These are phyloP conservation scores for Arnoldichthys spilopterus DNA, from an alignment of 2,797 vertebrate genomes.

Conservation along the genomic window DNA sequence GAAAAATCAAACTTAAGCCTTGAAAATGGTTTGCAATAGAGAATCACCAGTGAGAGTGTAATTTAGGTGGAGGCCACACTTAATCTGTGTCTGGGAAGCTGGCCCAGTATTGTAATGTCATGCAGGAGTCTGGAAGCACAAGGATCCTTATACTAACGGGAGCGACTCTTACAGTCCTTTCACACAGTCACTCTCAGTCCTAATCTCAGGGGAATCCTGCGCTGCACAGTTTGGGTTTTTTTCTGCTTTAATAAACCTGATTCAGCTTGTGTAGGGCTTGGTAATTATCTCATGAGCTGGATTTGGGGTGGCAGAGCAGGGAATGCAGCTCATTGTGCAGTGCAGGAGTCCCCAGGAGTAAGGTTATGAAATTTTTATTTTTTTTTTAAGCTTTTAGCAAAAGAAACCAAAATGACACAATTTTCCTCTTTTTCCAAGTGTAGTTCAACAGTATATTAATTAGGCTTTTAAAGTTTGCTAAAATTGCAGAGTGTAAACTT, in stretches of 20 bases:
- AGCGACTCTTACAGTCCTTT: neutral
- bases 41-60: constrained; percentile 2
- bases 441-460: too few species aligned
- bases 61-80: neutral
- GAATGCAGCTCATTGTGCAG: neutral
- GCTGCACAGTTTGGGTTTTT: neutral
- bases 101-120: constrained; percentile 24
- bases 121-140: neutral
- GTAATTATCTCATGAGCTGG: constrained; percentile 17
- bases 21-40: neutral
- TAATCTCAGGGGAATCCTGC: neutral
- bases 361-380: too few species aligned
- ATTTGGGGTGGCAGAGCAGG: neutral
- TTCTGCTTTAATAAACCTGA: neutral
- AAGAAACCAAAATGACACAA: too few species aligned
- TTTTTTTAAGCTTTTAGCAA: too few species aligned
- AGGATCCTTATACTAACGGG: neutral
- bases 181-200: neutral
- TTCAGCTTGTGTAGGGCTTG: neutral
- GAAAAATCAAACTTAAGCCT: neutral
- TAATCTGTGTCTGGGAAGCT: constrained; percentile 13
- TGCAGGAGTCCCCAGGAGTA: neutral
- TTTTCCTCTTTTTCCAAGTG: too few species aligned
- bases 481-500: neutral
- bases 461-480: too few species aligned